phyloP scores from a whole-genome alignment of 2,113 vertebrate species.

The Protobothrops flavoviridis region DNA sequence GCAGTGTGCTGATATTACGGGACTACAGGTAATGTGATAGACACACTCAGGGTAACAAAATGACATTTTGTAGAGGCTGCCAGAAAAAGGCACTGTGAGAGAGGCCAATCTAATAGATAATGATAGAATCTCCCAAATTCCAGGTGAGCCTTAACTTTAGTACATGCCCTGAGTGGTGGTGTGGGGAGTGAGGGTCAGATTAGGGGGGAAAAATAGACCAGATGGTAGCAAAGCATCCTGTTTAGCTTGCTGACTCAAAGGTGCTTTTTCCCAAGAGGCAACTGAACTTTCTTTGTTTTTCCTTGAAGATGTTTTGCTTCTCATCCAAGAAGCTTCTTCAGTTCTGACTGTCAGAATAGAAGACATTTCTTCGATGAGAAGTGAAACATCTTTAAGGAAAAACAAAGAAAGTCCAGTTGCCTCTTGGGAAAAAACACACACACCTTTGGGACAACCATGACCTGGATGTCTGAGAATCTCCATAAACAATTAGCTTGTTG shows the following conservation, averaged over 20 bases:
- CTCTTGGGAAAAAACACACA: accelerated
- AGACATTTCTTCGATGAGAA: neutral
- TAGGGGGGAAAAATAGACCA: neutral
- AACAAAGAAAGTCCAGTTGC: neutral
- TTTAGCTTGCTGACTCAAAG: no score
- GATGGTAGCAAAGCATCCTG: neutral
- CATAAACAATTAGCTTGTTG: neutral
- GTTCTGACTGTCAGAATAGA: neutral
- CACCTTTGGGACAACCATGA: neutral
- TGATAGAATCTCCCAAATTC: neutral
- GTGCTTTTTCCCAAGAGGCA: neutral
- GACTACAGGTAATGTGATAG: neutral
- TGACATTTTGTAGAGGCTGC: neutral
- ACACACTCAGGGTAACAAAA: neutral
- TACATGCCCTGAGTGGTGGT: neutral
- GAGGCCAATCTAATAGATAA: neutral
- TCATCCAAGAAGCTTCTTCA: neutral
- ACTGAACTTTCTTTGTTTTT: neutral
- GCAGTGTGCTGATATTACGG: neutral
- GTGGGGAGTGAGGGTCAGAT: neutral
- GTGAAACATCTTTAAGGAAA: neutral
- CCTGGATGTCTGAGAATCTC: neutral
- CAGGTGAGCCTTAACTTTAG: neutral
- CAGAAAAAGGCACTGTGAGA: neutral
- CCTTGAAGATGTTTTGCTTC: neutral